These are phyloP conservation scores for Cremastobaeus sp. DNA, from an alignment of 2,888 invertebrate genomes.

Conservation along the genomic window DNA sequence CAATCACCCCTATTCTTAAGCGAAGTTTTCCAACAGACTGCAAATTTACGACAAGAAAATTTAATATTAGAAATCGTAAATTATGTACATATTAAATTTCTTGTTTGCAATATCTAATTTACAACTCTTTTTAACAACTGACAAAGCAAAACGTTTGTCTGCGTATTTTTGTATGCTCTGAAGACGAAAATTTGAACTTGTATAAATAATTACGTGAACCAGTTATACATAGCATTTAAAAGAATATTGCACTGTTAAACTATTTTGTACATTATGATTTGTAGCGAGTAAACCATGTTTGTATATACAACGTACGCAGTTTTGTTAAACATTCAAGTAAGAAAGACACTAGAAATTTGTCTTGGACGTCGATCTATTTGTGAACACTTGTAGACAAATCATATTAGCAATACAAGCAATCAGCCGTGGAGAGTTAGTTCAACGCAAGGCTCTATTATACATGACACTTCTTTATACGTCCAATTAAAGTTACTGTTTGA, in stretches of 20 bases:
- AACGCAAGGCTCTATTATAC: conserved; percentile 13
- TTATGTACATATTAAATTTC: background rate
- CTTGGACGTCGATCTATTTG: conserved; percentile 12
- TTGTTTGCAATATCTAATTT: conserved; percentile 1
- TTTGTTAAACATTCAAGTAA: conserved; percentile 8
- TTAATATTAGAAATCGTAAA: conserved; percentile 1
- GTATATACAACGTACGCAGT: conserved; percentile 29
- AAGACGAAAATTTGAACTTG: conserved; percentile 6
- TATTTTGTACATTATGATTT: conserved; percentile 24
- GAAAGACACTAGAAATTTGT: background rate
- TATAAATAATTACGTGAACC: conserved; percentile 17
- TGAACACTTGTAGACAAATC: conserved; percentile 11
- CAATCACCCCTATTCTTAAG: conserved; percentile 15
- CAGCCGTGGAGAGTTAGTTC: conserved; percentile 18
- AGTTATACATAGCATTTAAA: conserved; percentile 20
- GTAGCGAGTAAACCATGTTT: conserved; percentile 11
- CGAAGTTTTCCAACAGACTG: conserved; percentile 6
- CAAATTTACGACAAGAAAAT: background rate
- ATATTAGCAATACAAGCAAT: conserved; percentile 36
- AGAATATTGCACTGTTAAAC: conserved; percentile 15
- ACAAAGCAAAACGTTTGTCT: background rate
- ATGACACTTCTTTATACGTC: conserved; percentile 33
- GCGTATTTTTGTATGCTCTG: conserved; percentile 11
- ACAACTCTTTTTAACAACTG: background rate
- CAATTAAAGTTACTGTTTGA: conserved; percentile 38